Evolutionary conservation across 2,113 vertebrate species (phyloP), one percentile per base, ranked within the genome.

Genomic region (Delphinapterus leucas): DNA sequence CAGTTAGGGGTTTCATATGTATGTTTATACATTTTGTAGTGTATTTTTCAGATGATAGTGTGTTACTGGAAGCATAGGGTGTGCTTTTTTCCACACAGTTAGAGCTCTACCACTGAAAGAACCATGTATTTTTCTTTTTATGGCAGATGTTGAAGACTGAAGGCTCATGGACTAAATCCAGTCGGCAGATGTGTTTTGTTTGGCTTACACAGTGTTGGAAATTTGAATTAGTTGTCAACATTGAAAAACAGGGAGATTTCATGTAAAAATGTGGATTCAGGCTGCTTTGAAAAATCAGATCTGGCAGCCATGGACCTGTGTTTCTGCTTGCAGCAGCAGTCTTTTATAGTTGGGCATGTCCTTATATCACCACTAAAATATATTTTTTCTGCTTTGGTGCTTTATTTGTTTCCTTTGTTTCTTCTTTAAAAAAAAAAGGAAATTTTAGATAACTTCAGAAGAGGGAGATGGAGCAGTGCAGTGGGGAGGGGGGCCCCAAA

Each of bases 211-310:
- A 38, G 65, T 71, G 70, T 67, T 90, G 18, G 55, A 87, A 93
- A 90, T 96, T 92, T 94, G 84, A 87, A 55, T 74, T 93, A 6
- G 21, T 92, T 92, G 41, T 90, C 60, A 93, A 33, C 41, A 65
- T 88, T 93, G 83, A 79, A 93, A 96, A 95, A 53, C 3, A 44
- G 12, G 53, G 77, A 82, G 9, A 76, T 92, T 93, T 80, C 49
- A 21, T 82, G n/a, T 94, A 67, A 95, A 92, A 89, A 67, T 83
- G 13, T 38, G 36, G 81, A 90, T 91, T 91, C 8, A 26, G 88
- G 12, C 28, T 90, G 81, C 63, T 95, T 93, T 90, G 81, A 68
- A 84, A 95, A 80, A 73, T 81, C n/a, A 6, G 21, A 79, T 76
- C 15, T 83, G 33, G 25, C 25, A 79, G 44, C 65, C 11, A 7